Base-by-base conservation (phyloP, 2,797 vertebrate genomes). In the Sphenopsis melanotis region DNA sequence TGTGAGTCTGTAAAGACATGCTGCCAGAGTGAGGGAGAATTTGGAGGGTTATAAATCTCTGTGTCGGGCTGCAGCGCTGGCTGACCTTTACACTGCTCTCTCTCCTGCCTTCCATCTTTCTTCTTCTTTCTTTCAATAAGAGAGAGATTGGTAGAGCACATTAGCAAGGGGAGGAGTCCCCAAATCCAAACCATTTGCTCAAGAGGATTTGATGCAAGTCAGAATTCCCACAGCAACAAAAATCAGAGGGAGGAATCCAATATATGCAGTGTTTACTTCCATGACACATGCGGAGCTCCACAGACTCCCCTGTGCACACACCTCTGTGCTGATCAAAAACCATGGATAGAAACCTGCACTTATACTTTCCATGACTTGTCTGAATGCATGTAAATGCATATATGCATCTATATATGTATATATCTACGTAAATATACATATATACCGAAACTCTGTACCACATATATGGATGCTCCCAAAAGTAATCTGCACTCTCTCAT, bases 1-100 rank as follows among this genome's bases (percentile, higher is more conserved):
- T 98, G 97, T 79, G 96, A 95, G 96, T 97, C 96, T 97, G 97
- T 96, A 97, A 96, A 97, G 96, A 97, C 96, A 94, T 86, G 91
- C 93, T 96, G 98, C 97, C 97, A 97, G 96, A 95, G 88, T 86
- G 76, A 87, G 64, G 81, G 93, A 95, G 93, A 94, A 91, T 70
- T 69, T 55, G 91, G 94, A 94, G 87, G 92, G 96, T 94, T 96
- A 97, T 97, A 97, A 97, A 97, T 97, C 97, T 98, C 92, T 18
- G 44, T 68, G 26, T 96, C 74, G 65, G 92, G 91, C 91, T 71
- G 37, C 75, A 55, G 39, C 56, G 61, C 71, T 77, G 81, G 65
- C 76, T 95, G 91, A 95, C 91, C 91, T 94, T 95, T 97, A 79
- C 30, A 46, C 74, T 63, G 71, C 70, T 86, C 76, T 36, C 75